These are phyloP conservation scores for Drosophila mojavensis DNA, from an alignment of 1,140 invertebrate genomes.

Conservation along the genomic window DNA sequence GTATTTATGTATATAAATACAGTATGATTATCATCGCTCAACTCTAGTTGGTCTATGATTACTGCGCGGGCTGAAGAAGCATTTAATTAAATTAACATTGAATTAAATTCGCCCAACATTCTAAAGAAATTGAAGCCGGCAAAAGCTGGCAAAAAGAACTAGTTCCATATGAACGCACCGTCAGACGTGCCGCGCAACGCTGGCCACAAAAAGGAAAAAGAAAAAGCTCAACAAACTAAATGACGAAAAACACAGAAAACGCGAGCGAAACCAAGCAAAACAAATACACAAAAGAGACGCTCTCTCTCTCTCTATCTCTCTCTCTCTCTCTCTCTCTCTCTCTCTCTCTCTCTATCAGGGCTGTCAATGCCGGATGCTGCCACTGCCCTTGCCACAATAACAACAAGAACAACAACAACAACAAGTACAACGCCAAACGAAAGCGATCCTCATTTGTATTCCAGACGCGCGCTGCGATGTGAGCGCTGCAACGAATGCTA, in stretches of 20 bases:
- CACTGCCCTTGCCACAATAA: slow-evolving; percentile 37
- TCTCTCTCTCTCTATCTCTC: not conserved
- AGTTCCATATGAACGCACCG: slow-evolving; percentile 21
- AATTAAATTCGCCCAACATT: no score
- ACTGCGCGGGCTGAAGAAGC: no score
- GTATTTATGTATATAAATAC: not conserved
- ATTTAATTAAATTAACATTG: no score
- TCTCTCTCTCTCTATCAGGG: not conserved
- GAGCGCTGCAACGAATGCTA: slow-evolving; percentile 67
- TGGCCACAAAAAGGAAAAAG: slow-evolving; percentile 8
- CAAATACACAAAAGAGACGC: slow-evolving; percentile 64
- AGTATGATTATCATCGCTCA: no score
- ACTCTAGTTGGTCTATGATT: no score
- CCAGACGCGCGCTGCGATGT: slow-evolving; percentile 75
- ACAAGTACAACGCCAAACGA: slow-evolving; percentile 54
- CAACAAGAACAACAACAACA: not conserved
- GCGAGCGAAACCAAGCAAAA: slow-evolving; percentile 54
- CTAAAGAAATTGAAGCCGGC: no score
- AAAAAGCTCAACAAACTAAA: slow-evolving; percentile 48
- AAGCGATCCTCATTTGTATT: slow-evolving; percentile 83
- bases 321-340: not conserved
- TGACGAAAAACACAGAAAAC: slow-evolving; percentile 38
- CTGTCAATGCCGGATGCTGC: slow-evolving; percentile 78
- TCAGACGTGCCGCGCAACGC: slow-evolving; percentile 3
- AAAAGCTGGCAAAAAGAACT: slow-evolving; percentile 18